A percentile compares a stretch with the other conserved stretches of the same genome.
These are phyloP conservation scores for Pelecanus crispus DNA, from an alignment of 2,113 vertebrate species.

Conservation along the genomic window DNA sequence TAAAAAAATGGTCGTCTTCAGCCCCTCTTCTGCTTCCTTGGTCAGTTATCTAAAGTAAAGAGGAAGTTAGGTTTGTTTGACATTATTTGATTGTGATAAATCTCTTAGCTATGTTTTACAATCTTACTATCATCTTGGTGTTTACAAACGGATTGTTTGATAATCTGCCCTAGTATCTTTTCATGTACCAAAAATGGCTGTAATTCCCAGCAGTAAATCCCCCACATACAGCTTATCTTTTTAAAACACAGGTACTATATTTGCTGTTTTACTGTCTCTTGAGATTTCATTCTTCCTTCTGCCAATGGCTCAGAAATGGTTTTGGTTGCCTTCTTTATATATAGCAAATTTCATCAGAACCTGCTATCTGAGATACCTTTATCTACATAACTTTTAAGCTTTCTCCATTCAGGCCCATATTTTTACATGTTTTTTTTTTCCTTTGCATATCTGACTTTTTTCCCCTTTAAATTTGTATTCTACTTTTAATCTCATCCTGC, in stretches of 20 bases:
- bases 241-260: background rate
- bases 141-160: background rate
- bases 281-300: background rate
- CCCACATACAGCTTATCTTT: background rate
- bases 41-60: background rate
- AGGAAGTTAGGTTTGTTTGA: background rate
- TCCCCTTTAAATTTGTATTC: background rate
- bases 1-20: background rate
- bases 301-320: background rate
- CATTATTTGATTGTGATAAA: background rate
- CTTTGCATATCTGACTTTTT: background rate
- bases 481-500: background rate
- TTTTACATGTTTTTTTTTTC: background rate
- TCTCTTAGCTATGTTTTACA: background rate
- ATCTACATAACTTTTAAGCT: background rate
- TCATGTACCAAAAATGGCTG: background rate
- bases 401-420: background rate
- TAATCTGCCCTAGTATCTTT: background rate
- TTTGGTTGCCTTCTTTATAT: background rate
- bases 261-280: background rate
- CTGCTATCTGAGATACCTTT: background rate
- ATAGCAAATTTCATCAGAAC: background rate
- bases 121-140: background rate
- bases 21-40: background rate
- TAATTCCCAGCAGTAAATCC: background rate